A percentile compares a stretch with the other conserved stretches of the same genome.
Evolutionary conservation across 1,140 invertebrate genomes (phyloP).

Genomic region (Dreissena polymorpha): DNA sequence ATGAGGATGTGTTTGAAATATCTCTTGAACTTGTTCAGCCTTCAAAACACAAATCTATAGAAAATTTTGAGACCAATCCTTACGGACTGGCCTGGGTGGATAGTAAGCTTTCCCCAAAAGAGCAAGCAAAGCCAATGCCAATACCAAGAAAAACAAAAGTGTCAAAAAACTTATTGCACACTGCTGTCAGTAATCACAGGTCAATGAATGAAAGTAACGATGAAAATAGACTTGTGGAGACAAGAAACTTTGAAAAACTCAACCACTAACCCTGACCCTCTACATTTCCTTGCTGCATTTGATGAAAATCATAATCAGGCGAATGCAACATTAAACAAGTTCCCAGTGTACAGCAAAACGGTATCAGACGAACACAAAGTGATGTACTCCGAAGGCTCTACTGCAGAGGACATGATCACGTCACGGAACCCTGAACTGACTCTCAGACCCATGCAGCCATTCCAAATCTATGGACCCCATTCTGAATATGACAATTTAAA

Average conservation of each 20-base stretch:
- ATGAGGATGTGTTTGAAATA: constrained; percentile 48
- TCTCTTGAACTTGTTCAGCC: constrained; percentile 27
- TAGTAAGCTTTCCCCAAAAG: constrained; percentile 10
- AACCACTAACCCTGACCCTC: constrained; percentile 10
- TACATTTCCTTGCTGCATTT: constrained; percentile 64
- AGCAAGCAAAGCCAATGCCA: constrained; percentile 30
- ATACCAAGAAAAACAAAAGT: constrained; percentile 27
- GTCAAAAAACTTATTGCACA: constrained; percentile 38
- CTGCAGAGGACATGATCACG: constrained; percentile 80
- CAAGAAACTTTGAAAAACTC: constrained; percentile 21
- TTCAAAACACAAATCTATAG: background rate
- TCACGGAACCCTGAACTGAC: constrained; percentile 78
- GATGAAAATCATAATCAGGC: constrained; percentile 56
- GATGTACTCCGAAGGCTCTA: constrained; percentile 74
- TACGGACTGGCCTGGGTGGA: constrained; percentile 43
- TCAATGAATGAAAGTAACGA: background rate
- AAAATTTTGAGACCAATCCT: background rate
- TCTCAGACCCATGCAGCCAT: constrained; percentile 67
- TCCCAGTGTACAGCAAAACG: constrained; percentile 64
- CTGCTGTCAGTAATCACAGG: constrained; percentile 28
- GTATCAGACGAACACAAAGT: constrained; percentile 45
- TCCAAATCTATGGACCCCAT: constrained; percentile 80
- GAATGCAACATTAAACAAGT: constrained; percentile 63
- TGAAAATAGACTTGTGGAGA: constrained; percentile 19
- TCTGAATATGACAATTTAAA: constrained; percentile 86